Evolutionary conservation across 2,888 invertebrate species (phyloP).

Genomic region (Andrena bicolor): DNA sequence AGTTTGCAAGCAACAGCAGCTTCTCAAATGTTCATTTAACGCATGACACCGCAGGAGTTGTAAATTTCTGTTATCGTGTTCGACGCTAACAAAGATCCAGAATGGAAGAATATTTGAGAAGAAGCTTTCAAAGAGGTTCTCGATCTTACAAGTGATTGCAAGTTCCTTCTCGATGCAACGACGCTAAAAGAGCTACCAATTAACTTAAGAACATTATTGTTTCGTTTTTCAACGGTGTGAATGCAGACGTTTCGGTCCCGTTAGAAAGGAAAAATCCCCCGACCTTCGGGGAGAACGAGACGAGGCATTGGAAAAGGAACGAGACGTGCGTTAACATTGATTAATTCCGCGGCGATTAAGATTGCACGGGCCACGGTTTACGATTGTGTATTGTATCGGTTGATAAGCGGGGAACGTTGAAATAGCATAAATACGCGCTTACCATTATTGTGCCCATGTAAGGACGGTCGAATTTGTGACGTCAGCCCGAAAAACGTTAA

Average conservation of each 20-base stretch:
- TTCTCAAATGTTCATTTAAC: not conserved
- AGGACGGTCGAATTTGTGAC: constrained; percentile 89
- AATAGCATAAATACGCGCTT: constrained; percentile 79
- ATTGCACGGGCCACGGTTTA: constrained; percentile 16
- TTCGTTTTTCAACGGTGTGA: constrained; percentile 3
- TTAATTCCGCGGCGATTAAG: constrained; percentile 19
- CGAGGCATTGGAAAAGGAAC: not conserved
- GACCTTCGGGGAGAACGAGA: not conserved
- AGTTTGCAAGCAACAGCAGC: not conserved
- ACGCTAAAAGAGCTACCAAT: not conserved
- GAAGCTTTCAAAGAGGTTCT: not conserved
- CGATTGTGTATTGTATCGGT: constrained; percentile 21
- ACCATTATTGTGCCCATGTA: constrained; percentile 92
- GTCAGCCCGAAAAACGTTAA: constrained; percentile 89
- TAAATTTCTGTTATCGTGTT: constrained; percentile 8
- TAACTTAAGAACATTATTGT: not conserved
- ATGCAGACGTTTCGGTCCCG: not conserved
- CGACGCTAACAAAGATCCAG: not conserved
- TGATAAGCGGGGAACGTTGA: constrained; percentile 26
- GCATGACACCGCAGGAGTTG: not conserved
- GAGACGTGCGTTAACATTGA: not conserved
- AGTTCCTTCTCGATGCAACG: not conserved
- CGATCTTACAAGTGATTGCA: not conserved
- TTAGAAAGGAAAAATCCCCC: constrained; percentile 7
- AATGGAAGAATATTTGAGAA: not conserved